Conservation (phyloP, 2,113 vertebrate species). For the Donacobius atricapilla region DNA sequence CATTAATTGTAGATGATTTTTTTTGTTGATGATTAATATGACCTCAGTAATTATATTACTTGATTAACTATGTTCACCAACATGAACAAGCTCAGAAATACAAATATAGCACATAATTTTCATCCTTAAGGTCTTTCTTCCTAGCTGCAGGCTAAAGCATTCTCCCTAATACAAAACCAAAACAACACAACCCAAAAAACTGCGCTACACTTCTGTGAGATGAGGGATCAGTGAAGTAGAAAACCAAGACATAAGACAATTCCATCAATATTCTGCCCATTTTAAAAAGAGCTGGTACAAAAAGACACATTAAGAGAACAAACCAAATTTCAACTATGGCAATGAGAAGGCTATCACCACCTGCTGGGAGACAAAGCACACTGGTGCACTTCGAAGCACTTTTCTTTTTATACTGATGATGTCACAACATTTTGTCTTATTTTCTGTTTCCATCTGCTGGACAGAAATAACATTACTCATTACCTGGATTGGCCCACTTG, state of each 20-base stretch:
- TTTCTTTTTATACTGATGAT: background rate
- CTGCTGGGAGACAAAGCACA: background rate
- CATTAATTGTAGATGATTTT: background rate
- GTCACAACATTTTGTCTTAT: background rate
- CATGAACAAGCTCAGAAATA: background rate
- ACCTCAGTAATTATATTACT: background rate
- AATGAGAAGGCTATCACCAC: background rate
- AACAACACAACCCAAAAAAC: background rate
- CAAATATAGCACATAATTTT: background rate
- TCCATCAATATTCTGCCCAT: background rate
- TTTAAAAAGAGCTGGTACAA: background rate
- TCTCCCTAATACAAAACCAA: background rate
- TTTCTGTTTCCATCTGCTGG: slow-evolving; percentile 35
- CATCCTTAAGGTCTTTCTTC: background rate
- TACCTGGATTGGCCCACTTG: background rate
- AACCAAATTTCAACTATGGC: background rate
- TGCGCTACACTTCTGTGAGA: background rate
- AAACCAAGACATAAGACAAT: background rate
- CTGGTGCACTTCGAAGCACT: background rate
- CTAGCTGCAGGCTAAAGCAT: background rate
- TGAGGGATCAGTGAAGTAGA: background rate
- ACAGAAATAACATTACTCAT: background rate
- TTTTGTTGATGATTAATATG: background rate
- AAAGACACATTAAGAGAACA: background rate
- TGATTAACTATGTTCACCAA: background rate